These are phyloP conservation scores for Mobula hypostoma DNA, from an alignment of 2,113 vertebrate genomes.

Conservation along the genomic window DNA sequence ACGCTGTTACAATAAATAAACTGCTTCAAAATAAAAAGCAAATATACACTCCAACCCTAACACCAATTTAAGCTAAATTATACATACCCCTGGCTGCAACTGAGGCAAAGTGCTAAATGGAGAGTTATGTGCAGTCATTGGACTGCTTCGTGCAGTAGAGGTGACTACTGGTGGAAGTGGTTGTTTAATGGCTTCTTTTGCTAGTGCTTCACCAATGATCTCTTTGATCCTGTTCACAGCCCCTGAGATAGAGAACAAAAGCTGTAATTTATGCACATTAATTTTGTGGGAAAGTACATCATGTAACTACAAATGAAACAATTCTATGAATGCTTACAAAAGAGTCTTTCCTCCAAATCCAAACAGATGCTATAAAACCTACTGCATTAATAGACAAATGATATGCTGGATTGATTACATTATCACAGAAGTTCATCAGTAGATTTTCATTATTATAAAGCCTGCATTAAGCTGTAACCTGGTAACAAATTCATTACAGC, in stretches of 20 bases:
- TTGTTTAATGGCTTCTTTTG: conserved; percentile 84
- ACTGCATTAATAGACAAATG: not conserved
- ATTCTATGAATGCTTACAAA: not conserved
- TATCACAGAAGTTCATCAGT: not conserved
- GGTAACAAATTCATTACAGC: not conserved
- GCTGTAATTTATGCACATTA: not conserved
- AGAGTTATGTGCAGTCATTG: conserved; percentile 28
- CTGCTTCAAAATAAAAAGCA: not conserved
- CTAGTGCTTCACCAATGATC: conserved; percentile 93
- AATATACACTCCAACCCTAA: not conserved
- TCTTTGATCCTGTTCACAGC: conserved; percentile 95
- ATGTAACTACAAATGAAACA: not conserved
- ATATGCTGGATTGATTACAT: not conserved
- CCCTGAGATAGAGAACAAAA: conserved; percentile 53
- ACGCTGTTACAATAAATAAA: not conserved
- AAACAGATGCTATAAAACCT: not conserved
- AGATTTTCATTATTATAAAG: not conserved
- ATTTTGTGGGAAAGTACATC: not conserved
- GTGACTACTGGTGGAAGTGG: conserved; percentile 61
- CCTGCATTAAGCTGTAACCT: not conserved
- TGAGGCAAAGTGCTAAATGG: conserved; percentile 30
- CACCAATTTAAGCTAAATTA: conserved; percentile 9
- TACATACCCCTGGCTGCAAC: conserved; percentile 66
- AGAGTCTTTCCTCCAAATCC: not conserved
- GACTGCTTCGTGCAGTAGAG: conserved; percentile 29